These are phyloP conservation scores for Cheilosia vulpina DNA, from an alignment of 2,888 invertebrate species.

Conservation along the genomic window DNA sequence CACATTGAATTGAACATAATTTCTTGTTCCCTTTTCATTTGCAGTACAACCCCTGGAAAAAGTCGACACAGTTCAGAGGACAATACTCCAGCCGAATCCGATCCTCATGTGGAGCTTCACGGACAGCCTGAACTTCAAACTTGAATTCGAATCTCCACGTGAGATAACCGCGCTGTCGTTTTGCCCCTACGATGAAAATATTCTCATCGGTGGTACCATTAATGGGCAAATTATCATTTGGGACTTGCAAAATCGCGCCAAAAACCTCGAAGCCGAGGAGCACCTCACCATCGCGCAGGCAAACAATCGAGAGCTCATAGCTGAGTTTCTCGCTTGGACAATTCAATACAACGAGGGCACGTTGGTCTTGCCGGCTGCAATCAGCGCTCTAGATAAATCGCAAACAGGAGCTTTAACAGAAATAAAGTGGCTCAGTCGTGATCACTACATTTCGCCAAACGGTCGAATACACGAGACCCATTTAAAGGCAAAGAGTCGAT, in stretches of 20 bases:
- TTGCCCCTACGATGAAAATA: constrained; percentile 88
- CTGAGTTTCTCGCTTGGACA: constrained; percentile 88
- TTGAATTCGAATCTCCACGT: constrained; percentile 88
- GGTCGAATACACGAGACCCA: constrained; percentile 85
- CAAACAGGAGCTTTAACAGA: constrained; percentile 87
- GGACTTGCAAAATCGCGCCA: constrained; percentile 87
- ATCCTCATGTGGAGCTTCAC: constrained; percentile 90
- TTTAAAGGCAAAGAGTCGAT: constrained; percentile 84
- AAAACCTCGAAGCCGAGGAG: constrained; percentile 86
- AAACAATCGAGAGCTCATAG: constrained; percentile 86
- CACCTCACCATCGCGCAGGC: constrained; percentile 87
- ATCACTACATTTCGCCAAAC: constrained; percentile 85
- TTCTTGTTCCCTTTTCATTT: background rate
- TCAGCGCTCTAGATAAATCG: constrained; percentile 86
- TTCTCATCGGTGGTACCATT: constrained; percentile 88
- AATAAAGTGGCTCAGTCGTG: constrained; percentile 88
- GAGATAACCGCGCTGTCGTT: constrained; percentile 88
- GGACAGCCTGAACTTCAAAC: constrained; percentile 88
- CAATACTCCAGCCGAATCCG: constrained; percentile 87
- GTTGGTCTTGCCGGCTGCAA: constrained; percentile 86
- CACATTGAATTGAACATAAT: background rate
- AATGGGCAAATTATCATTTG: constrained; percentile 90
- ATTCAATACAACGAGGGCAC: constrained; percentile 86
- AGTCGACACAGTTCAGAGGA: constrained; percentile 85
- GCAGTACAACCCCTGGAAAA: constrained; percentile 77